Evolutionary conservation across 30 jellyfish, hydroid and myxozoan genomes (phyloP).

Genomic region (Hydractinia echinata): DNA sequence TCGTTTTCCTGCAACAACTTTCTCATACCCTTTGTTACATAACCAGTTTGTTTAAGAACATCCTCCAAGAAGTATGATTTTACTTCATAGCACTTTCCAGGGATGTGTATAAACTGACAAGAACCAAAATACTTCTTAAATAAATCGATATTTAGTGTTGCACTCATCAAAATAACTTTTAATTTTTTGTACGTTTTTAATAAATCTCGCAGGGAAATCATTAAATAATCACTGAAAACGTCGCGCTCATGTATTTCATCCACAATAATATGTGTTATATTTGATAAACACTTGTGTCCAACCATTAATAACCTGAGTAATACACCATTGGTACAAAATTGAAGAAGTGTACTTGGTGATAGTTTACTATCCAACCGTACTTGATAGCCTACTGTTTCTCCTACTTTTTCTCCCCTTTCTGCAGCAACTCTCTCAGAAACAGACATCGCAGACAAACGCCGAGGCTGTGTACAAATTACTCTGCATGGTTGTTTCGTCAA

Average conservation of each 20-base stretch:
- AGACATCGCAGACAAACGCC: constrained; percentile 73
- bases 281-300: constrained; percentile 61
- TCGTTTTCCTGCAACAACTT: constrained; percentile 21
- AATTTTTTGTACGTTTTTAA: constrained; percentile 54
- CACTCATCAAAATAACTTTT: constrained; percentile 63
- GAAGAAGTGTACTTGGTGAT: constrained; percentile 53
- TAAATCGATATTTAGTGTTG: constrained; percentile 50
- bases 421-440: constrained; percentile 74
- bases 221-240: constrained; percentile 49
- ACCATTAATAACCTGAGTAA: constrained; percentile 57
- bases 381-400: constrained; percentile 79
- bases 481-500: constrained; percentile 55
- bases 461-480: constrained; percentile 65
- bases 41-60: constrained; percentile 48
- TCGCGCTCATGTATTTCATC: constrained; percentile 77
- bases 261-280: constrained; percentile 59
- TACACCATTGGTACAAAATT: constrained; percentile 67
- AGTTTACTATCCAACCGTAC: constrained; percentile 61
- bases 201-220: constrained; percentile 60
- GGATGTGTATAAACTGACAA: constrained; percentile 56
- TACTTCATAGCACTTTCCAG: constrained; percentile 48
- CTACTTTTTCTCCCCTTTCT: constrained; percentile 76
- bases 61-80: constrained; percentile 62
- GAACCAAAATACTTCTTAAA: constrained; percentile 56
- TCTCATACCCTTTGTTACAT: constrained; percentile 50